Base-by-base conservation (phyloP, 2,113 vertebrate genomes). In the Ibidorhyncha struthersii region DNA sequence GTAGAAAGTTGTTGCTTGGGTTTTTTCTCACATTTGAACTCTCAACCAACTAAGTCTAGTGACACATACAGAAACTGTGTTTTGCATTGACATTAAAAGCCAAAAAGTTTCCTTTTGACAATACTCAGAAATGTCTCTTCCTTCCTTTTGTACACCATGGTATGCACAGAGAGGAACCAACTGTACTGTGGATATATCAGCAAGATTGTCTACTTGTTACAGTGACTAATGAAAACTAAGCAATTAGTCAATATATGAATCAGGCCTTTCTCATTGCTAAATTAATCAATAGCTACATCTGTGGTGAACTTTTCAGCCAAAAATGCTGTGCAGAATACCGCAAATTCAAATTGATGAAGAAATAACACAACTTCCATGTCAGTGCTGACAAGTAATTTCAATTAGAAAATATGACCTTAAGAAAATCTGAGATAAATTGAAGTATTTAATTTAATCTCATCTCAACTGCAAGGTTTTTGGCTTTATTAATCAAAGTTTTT, bases 381-480 rank as follows among this genome's bases (percentile, higher is more conserved):
- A 96, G 29, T 10, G 2, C 12, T 86, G 82, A 86, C 52, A 93
- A 92, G 52, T 71, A 71, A n/a, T 86, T 90, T 96, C 40, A 36
- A 69, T 93, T 94, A 77, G 56, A 80, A 95, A 87, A 65, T 43
- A 38, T 76, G 79, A 92, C 74, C 85, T 96, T 96, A 90, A 73
- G 43, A 95, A 95, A 95, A 86, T 34, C 6, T 49, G 56, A 79
- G 70, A 69, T 74, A 82, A 91, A 91, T 53, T 34, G 47, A 88
- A 92, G 23, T 40, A 79, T 63, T 77, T 85, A 69, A 66, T 76
- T 89, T 84, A 69, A 88, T 80, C 14, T 90, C 21, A 12, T 90
- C 23, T 65, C 3, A 2, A 61, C 45, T 56, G 10, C 27, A 73
- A 80, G 22, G 6, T 80, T 92, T 93, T 94, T 12, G 36, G 71